phyloP scores from a whole-genome alignment of 2,888 invertebrate species.

The Phyto melanocephala region DNA sequence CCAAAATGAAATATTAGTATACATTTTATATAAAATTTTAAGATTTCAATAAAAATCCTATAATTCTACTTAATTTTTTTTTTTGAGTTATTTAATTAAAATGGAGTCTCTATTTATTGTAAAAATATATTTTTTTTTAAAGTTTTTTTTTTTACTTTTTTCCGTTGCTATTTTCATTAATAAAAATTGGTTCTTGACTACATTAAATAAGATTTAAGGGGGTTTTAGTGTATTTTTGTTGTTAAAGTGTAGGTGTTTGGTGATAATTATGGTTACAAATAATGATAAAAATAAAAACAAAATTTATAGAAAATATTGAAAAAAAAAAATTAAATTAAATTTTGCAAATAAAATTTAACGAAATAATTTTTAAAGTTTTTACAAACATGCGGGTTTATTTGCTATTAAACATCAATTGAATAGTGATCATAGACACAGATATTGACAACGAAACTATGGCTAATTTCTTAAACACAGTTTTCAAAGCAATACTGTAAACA shows the following conservation, averaged over 20 bases:
- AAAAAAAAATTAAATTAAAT: not conserved
- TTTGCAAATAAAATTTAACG: no score
- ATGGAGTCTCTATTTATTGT: no score
- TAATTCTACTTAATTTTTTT: no score
- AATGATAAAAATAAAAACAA: conserved; percentile 1
- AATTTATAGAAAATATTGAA: not conserved
- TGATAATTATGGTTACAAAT: conserved; percentile 4
- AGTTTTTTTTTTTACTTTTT: not conserved
- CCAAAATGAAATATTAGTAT: conserved; percentile 11
- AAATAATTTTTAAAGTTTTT: no score
- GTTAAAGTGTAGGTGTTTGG: conserved; percentile 3
- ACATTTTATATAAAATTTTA: no score
- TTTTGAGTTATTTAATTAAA: not conserved
- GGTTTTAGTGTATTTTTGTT: not conserved
- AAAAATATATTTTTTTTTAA: not conserved
- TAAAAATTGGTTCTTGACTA: not conserved
- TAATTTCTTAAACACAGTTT: no score
- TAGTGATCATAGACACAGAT: no score
- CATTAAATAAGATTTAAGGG: not conserved
- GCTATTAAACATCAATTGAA: no score
- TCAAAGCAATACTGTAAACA: no score
- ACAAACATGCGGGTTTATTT: no score
- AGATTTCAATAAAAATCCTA: not conserved
- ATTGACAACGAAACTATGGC: no score
- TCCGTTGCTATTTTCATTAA: not conserved